Percentiles rank a stretch among this genome's conserved stretches.
Conservation (phyloP, 2,888 invertebrate species). For the Lacanobia oleracea region DNA sequence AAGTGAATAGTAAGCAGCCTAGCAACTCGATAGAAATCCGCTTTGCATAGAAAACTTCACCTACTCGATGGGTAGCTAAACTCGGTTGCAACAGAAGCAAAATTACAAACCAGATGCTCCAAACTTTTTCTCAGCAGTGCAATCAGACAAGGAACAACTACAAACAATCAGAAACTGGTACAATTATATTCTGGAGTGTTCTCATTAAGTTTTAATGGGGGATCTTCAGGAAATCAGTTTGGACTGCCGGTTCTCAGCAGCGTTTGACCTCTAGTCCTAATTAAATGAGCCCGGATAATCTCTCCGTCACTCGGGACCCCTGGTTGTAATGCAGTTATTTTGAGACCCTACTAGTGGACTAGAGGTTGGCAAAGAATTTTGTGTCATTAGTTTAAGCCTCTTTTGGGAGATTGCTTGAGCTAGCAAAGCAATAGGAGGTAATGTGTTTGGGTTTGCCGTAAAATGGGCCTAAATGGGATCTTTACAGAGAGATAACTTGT, state of each 20-base stretch:
- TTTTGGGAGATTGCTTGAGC: conserved; percentile 22
- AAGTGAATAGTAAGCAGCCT: conserved; percentile 33
- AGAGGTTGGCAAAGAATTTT: conserved; percentile 30
- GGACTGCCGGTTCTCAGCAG: conserved; percentile 58
- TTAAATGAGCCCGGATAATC: conserved; percentile 70
- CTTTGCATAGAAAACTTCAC: conserved; percentile 49
- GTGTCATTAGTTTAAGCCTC: conserved; percentile 40
- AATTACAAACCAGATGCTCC: conserved; percentile 22
- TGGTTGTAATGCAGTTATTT: conserved; percentile 69
- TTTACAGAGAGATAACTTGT: not conserved
- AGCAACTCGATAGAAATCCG: conserved; percentile 43
- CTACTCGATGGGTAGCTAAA: conserved; percentile 20
- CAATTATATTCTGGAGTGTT: conserved; percentile 51
- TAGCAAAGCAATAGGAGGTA: conserved; percentile 14
- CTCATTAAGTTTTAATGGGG: conserved; percentile 62
- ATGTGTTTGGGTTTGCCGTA: conserved; percentile 7
- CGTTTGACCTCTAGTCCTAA: conserved; percentile 68
- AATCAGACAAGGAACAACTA: conserved; percentile 25
- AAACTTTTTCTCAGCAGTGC: conserved; percentile 34
- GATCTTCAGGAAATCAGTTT: conserved; percentile 60
- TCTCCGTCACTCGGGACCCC: conserved; percentile 47
- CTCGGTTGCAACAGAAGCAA: conserved; percentile 22
- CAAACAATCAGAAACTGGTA: conserved; percentile 44
- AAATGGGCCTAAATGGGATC: not conserved
- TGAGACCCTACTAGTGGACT: conserved; percentile 60